These are phyloP conservation scores for Agonopterix subpropinquella DNA, from an alignment of 2,888 invertebrate species.

Conservation along the genomic window DNA sequence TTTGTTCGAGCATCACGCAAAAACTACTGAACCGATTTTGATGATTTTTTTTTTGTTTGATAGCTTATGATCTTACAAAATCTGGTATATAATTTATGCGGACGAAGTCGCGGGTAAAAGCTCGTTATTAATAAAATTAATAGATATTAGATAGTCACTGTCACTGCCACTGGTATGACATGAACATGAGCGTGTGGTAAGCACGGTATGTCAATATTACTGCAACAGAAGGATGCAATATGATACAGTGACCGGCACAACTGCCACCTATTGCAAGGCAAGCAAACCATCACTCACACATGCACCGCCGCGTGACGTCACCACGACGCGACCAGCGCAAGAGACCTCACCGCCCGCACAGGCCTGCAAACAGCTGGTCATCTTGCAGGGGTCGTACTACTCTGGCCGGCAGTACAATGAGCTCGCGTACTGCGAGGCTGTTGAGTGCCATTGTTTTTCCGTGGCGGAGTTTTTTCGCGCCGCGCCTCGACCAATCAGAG, in stretches of 20 bases:
- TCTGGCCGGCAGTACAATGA: neutral
- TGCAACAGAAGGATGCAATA: no score
- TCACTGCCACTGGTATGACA: no score
- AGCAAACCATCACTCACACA: constrained; percentile 7
- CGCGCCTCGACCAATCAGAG: constrained; percentile 44
- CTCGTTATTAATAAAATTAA: no score
- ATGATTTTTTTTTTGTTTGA: no score
- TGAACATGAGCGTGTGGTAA: no score
- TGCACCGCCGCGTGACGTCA: neutral
- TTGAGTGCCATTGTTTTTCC: constrained; percentile 64
- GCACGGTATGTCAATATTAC: no score
- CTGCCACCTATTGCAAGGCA: neutral
- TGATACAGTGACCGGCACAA: neutral
- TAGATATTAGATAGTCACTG: no score
- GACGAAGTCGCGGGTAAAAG: no score
- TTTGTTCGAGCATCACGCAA: no score
- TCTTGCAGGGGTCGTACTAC: neutral
- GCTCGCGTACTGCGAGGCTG: constrained; percentile 16
- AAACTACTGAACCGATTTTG: no score
- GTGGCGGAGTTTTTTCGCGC: constrained; percentile 19
- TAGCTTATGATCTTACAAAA: no score
- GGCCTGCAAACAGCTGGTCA: neutral
- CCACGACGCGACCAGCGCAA: neutral
- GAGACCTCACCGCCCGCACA: neutral
- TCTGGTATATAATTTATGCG: no score